Conservation (phyloP, 1,140 invertebrate genomes). For the Brachionus rubens region DNA sequence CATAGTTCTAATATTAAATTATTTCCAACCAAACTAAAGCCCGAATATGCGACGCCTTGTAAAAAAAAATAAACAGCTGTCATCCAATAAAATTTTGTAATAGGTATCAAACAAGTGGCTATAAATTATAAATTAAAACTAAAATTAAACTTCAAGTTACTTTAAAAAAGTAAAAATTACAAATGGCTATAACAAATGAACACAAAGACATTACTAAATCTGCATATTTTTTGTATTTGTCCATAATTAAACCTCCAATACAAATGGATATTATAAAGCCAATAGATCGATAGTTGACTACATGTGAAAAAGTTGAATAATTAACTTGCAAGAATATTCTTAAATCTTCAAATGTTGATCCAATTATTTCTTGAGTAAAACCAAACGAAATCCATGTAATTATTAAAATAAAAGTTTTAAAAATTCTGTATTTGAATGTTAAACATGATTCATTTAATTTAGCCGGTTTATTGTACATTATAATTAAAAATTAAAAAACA, state of each 20-base stretch:
- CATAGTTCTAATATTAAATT: conserved; percentile 5
- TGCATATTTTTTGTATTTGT: neutral
- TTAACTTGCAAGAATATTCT: neutral
- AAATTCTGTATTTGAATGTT: neutral
- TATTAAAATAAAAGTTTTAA: neutral
- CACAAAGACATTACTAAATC: neutral
- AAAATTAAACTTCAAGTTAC: too few species aligned
- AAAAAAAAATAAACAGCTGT: neutral
- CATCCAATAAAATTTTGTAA: conserved; percentile 10
- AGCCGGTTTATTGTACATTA: too few species aligned
- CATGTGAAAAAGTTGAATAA: neutral
- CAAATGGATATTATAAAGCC: neutral
- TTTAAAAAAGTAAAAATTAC: too few species aligned
- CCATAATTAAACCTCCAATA: neutral
- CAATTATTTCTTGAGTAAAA: conserved; percentile 33
- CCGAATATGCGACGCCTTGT: neutral
- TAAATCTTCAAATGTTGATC: conserved; percentile 15
- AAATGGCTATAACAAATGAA: neutral
- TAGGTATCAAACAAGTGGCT: conserved; percentile 6
- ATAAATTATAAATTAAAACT: too few species aligned
- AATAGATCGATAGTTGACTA: neutral
- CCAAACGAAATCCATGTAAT: conserved; percentile 11
- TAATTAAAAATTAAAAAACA: too few species aligned
- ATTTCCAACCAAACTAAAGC: conserved; percentile 4
- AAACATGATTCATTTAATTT: too few species aligned